Percentiles rank a stretch among this genome's conserved stretches.
Conservation (phyloP, 2,797 vertebrate genomes). For the Gymnocypris eckloni region DNA sequence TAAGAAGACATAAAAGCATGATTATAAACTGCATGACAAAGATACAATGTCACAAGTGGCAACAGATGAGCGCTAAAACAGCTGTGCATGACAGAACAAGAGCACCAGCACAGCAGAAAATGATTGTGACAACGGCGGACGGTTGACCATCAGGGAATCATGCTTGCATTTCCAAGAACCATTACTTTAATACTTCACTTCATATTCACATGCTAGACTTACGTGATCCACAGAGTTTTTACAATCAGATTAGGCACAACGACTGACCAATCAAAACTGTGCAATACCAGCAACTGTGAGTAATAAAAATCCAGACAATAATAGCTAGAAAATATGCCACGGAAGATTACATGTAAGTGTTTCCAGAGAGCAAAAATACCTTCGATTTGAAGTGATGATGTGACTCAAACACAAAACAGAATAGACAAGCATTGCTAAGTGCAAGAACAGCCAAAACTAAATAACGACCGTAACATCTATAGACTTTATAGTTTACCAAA, state of each 20-base stretch:
- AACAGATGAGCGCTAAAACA: slow-evolving; percentile 13
- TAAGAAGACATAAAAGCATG: background rate
- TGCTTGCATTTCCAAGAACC: slow-evolving; percentile 55
- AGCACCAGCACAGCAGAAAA: slow-evolving; percentile 13
- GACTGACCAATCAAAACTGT: slow-evolving; percentile 42
- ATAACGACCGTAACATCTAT: background rate
- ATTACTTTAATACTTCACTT: slow-evolving; percentile 48
- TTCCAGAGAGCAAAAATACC: slow-evolving; percentile 50
- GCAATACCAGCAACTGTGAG: slow-evolving; percentile 41
- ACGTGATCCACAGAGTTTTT: slow-evolving; percentile 33
- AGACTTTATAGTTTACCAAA: background rate
- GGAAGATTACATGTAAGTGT: slow-evolving; percentile 47
- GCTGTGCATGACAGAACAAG: slow-evolving; percentile 14
- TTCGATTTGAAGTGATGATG: slow-evolving; percentile 48
- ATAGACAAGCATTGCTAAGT: slow-evolving; percentile 4
- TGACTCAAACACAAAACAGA: slow-evolving; percentile 35
- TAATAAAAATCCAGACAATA: slow-evolving; percentile 54
- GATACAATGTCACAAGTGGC: background rate
- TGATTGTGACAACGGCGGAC: background rate
- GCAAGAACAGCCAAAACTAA: background rate
- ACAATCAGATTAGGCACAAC: slow-evolving; percentile 50
- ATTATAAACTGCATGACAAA: slow-evolving; percentile 3
- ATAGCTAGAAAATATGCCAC: slow-evolving; percentile 41
- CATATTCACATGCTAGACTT: slow-evolving; percentile 39
- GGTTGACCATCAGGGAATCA: slow-evolving; percentile 18